Conservation (phyloP, 2,888 invertebrate genomes). For the Xiphydria camelus region DNA sequence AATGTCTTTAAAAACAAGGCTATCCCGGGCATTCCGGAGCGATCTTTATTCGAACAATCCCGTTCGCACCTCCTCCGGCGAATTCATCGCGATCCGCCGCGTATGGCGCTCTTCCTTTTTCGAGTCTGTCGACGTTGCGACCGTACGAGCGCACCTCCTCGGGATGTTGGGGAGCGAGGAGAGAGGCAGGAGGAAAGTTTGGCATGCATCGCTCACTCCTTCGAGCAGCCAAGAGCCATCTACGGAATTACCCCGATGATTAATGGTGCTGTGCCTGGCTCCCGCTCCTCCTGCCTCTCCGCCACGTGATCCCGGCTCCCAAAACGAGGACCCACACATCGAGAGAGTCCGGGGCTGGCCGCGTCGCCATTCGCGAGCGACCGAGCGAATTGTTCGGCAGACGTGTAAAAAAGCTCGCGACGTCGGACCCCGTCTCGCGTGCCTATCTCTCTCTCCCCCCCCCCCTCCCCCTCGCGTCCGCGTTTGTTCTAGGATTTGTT, state of each 20-base stretch:
- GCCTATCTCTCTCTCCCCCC: conserved; percentile 5
- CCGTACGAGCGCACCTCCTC: too few relatives aligned
- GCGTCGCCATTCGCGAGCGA: conserved; percentile 24
- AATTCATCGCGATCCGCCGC: too few relatives aligned
- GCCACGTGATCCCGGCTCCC: too few relatives aligned
- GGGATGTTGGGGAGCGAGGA: conserved; percentile 12
- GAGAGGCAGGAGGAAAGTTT: conserved; percentile 43
- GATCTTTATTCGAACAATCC: too few relatives aligned
- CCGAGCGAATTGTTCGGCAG: conserved; percentile 40
- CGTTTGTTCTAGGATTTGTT: too few relatives aligned
- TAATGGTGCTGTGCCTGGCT: conserved; percentile 47
- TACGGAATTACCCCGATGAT: conserved; percentile 57
- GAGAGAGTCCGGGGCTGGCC: conserved; percentile 6
- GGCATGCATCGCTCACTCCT: conserved; percentile 54
- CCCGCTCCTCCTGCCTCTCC: conserved; percentile 1
- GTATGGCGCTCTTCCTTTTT: too few relatives aligned
- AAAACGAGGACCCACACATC: conserved; percentile 1
- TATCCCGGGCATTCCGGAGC: too few relatives aligned
- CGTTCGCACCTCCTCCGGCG: too few relatives aligned
- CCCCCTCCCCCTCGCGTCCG: not conserved
- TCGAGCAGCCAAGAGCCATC: conserved; percentile 51
- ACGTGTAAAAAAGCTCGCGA: conserved; percentile 52
- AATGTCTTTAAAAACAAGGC: too few relatives aligned
- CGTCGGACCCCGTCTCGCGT: conserved; percentile 34
- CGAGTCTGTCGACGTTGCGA: too few relatives aligned